Evolutionary conservation across 2,113 vertebrate species (phyloP), one percentile per base, ranked within the genome.

Genomic region (Pangasianodon gigas): DNA sequence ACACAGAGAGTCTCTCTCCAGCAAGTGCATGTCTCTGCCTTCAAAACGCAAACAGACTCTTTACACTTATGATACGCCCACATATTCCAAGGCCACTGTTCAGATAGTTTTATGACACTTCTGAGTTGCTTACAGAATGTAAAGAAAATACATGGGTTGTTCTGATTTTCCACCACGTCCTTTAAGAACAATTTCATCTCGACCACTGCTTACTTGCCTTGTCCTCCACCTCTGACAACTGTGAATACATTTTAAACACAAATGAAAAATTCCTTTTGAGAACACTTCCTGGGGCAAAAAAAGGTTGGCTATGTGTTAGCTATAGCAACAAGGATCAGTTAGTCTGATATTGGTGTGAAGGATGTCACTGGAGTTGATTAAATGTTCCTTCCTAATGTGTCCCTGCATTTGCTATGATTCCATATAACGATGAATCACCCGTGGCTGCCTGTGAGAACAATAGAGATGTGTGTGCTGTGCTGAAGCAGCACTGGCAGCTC

Each of bases 11-110:
- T 41, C 88, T 88, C 85, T 91, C 87, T 88, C 90, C 71, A 92
- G 83, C 90, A 92, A 90, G 89, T 89, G 91, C 89, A 90, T 91
- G 85, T 92, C 88, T 93, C 88, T 92, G 90, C 91, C 89, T 86
- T 75, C 91, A 91, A 92, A 89, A 83, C 84, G 84, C 85, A 93
- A 29, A 91, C 79, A 84, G 24, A 90, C 92, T 92, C 91, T 90
- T 74, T 92, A 85, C 90, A 89, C 87, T 81, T 88, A 89, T 84
- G 86, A 90, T 51, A 89, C 80, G 10, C 85, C 21, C 13, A 89
- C 89, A 88, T 65, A 92, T 88, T 93, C 93, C 74, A 91, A 89
- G 88, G 92, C 92, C 90, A 91, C 85, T 88, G 92, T 88, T 93
- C 90, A 90, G 91, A 90, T 58, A 92, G 92, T 91, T 90, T 94